A percentile compares a stretch with the other conserved stretches of the same genome.
Conservation (phyloP, 2,888 invertebrate species). For the Andrena chrysosceles region DNA sequence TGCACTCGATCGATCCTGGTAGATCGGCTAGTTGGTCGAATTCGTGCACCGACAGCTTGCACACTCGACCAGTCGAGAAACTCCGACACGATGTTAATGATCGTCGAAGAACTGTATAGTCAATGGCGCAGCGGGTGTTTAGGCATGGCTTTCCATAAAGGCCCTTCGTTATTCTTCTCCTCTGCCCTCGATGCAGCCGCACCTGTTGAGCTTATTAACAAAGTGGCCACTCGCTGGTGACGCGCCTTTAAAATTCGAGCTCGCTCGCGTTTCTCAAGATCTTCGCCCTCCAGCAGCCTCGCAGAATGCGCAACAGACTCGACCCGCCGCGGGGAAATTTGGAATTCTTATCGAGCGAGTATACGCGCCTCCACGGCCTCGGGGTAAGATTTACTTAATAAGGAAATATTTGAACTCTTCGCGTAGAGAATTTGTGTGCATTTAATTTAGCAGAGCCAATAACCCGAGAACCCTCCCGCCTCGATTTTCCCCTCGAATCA, state of each 20-base stretch:
- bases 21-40: constrained; percentile 12
- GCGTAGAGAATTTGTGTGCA: not conserved
- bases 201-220: constrained; percentile 73
- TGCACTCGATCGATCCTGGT: constrained; percentile 34
- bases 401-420: not conserved
- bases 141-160: not conserved
- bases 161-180: constrained; percentile 12
- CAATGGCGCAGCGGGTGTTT: not conserved
- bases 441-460: constrained; percentile 18
- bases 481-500: no score
- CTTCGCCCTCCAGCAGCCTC: not conserved
- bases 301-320: not conserved
- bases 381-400: not conserved
- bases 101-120: not conserved
- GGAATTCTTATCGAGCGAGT: not conserved
- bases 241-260: constrained; percentile 32
- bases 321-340: not conserved
- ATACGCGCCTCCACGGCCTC: not conserved
- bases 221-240: constrained; percentile 42
- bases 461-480: not conserved
- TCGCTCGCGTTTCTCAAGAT: not conserved
- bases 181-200: constrained; percentile 25
- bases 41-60: not conserved
- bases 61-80: not conserved
- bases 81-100: not conserved